A percentile compares a stretch with the other conserved stretches of the same genome.
phyloP scores from a whole-genome alignment of 1,140 invertebrate genomes.

The Euura saliciscinereae region DNA sequence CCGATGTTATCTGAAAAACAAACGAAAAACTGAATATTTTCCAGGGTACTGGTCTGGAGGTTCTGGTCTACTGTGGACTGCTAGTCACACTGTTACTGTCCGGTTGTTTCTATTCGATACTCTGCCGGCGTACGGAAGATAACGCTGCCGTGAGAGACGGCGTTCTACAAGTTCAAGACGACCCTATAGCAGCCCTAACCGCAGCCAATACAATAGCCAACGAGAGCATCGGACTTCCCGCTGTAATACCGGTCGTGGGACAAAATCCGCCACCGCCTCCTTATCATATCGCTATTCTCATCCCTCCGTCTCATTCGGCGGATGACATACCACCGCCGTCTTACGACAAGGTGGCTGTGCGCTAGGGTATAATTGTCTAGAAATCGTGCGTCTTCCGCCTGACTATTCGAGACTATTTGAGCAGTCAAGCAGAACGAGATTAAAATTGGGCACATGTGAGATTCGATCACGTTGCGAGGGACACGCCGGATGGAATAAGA shows the following conservation, averaged over 20 bases:
- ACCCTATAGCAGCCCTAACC: conserved; percentile 33
- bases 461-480: neutral
- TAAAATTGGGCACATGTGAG: neutral
- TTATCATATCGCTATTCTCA: conserved; percentile 71
- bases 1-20: neutral
- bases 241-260: conserved; percentile 58
- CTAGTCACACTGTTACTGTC: conserved; percentile 67
- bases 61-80: conserved; percentile 69
- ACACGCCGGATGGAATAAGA: neutral
- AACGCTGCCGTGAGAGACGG: conserved; percentile 35
- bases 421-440: too few relatives aligned
- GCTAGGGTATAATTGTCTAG: neutral
- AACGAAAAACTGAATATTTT: conserved; percentile 22
- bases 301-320: conserved; percentile 58
- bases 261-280: conserved; percentile 63
- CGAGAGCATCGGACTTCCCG: conserved; percentile 32
- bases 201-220: conserved; percentile 16
- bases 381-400: neutral
- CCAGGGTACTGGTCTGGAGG: conserved; percentile 64
- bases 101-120: conserved; percentile 60
- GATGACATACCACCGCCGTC: conserved; percentile 68
- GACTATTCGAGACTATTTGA: neutral
- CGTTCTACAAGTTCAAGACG: conserved; percentile 27
- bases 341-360: conserved; percentile 63
- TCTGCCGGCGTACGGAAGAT: conserved; percentile 39